Conservation (phyloP, 2,888 invertebrate species). For the Drosophila rellima region DNA sequence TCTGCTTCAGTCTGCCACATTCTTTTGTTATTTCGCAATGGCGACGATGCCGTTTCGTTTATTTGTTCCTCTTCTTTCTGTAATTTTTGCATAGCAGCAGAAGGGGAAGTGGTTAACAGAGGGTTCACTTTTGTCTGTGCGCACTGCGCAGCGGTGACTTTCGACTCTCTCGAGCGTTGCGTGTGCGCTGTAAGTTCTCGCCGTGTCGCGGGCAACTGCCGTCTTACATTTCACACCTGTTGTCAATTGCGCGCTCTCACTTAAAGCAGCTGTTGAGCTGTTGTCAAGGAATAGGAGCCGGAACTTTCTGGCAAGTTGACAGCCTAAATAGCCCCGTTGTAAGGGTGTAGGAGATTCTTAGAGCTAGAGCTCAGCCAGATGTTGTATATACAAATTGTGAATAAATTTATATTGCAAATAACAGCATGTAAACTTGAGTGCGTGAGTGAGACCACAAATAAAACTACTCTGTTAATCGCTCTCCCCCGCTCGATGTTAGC, state of each 20-base stretch:
- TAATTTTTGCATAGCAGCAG: slow-evolving; percentile 48
- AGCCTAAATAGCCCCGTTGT: slow-evolving; percentile 50
- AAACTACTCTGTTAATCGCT: slow-evolving; percentile 5
- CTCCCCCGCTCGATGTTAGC: slow-evolving; percentile 12
- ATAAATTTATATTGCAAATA: background rate
- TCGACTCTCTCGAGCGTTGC: slow-evolving; percentile 27
- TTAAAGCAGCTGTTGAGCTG: slow-evolving; percentile 38
- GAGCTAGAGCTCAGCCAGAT: slow-evolving; percentile 42
- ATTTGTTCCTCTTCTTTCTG: slow-evolving; percentile 22
- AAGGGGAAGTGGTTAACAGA: slow-evolving; percentile 55
- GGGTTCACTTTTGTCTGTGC: slow-evolving; percentile 29
- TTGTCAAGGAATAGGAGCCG: slow-evolving; percentile 11
- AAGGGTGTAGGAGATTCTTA: slow-evolving; percentile 11
- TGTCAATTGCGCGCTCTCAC: slow-evolving; percentile 42
- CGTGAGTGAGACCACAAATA: background rate
- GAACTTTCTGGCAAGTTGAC: slow-evolving; percentile 56
- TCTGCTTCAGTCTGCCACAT: slow-evolving; percentile 52
- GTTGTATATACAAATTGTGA: background rate
- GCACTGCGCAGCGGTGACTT: slow-evolving; percentile 9
- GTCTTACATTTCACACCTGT: slow-evolving; percentile 69
- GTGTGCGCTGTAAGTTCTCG: slow-evolving; percentile 32
- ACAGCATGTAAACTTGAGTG: background rate
- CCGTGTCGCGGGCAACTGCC: slow-evolving; percentile 30
- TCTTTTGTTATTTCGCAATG: slow-evolving; percentile 80
- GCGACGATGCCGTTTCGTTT: slow-evolving; percentile 51